Conservation (phyloP, 2,113 vertebrate species). For the Romanogobio albipinnatus region DNA sequence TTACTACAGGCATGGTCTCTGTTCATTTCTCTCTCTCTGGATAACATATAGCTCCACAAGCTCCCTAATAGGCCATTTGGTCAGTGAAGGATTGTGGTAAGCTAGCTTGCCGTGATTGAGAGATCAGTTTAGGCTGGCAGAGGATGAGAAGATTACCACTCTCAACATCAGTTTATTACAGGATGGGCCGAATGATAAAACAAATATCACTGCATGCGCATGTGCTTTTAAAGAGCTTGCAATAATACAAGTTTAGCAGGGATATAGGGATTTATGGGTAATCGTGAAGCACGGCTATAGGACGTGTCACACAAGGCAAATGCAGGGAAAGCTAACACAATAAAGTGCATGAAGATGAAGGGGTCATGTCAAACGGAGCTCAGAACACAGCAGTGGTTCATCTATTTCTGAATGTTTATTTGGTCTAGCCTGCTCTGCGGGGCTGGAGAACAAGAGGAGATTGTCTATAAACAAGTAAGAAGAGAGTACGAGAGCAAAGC, state of each 20-base stretch:
- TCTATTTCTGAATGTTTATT: slow-evolving; percentile 44
- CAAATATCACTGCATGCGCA: slow-evolving; percentile 17
- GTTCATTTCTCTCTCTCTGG: slow-evolving; percentile 16
- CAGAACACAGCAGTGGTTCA: not conserved
- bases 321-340: slow-evolving; percentile 13
- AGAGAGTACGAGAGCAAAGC: slow-evolving; percentile 1
- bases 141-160: slow-evolving; percentile 47
- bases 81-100: not conserved
- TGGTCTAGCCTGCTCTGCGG: slow-evolving; percentile 50
- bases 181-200: slow-evolving; percentile 35
- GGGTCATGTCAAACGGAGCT: not conserved
- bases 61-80: not conserved
- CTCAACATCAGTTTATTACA: slow-evolving; percentile 52
- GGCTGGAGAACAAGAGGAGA: slow-evolving; percentile 23
- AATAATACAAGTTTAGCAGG: slow-evolving; percentile 16
- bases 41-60: not conserved
- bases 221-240: slow-evolving; percentile 36
- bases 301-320: slow-evolving; percentile 15
- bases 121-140: slow-evolving; percentile 40
- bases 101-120: slow-evolving; percentile 28
- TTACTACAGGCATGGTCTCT: slow-evolving; percentile 71
- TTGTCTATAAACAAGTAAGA: not conserved
- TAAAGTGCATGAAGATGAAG: not conserved
- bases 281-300: slow-evolving; percentile 40
- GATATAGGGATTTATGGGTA: slow-evolving; percentile 49